Percentiles rank a stretch among this genome's conserved stretches.
Evolutionary conservation across 2,888 invertebrate genomes (phyloP).

Genomic region (Pterostichus niger): DNA sequence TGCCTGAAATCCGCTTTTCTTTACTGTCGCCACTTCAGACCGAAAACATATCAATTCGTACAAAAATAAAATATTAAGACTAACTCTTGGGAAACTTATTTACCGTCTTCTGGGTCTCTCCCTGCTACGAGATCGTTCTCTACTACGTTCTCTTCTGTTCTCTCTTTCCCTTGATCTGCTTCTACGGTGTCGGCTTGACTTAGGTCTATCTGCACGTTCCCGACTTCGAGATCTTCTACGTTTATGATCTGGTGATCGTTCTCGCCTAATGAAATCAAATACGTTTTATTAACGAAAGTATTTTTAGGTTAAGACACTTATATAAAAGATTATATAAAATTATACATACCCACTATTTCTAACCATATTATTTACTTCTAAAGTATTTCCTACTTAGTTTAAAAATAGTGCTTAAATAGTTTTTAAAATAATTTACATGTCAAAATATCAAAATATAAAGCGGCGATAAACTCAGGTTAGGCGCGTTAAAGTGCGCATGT

Average conservation of each 20-base stretch:
- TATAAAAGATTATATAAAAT: conserved; percentile 23
- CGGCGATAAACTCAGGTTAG: conserved; percentile 27
- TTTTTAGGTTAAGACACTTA: conserved; percentile 67
- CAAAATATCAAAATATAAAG: conserved; percentile 38
- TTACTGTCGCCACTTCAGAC: conserved; percentile 81
- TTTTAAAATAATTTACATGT: conserved; percentile 31
- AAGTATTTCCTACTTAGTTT: not conserved
- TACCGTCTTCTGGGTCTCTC: conserved; percentile 68
- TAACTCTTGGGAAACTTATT: conserved; percentile 2
- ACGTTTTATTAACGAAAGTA: conserved; percentile 46
- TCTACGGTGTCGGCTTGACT: conserved; percentile 82
- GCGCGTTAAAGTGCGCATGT: conserved; percentile 27
- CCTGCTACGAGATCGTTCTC: conserved; percentile 72
- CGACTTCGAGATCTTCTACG: conserved; percentile 72
- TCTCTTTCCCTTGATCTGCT: conserved; percentile 85
- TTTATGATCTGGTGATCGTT: conserved; percentile 73
- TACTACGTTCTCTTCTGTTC: conserved; percentile 73
- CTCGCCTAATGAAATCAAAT: conserved; percentile 66
- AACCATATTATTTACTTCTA: conserved; percentile 61
- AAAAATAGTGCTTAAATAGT: not conserved
- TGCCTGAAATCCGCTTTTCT: conserved; percentile 81
- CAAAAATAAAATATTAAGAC: conserved; percentile 10
- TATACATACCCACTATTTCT: conserved; percentile 67
- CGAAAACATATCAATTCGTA: conserved; percentile 60
- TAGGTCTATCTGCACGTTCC: conserved; percentile 78